Evolutionary conservation across 1,140 invertebrate species (phyloP).

Genomic region (Lepidurus arcticus): DNA sequence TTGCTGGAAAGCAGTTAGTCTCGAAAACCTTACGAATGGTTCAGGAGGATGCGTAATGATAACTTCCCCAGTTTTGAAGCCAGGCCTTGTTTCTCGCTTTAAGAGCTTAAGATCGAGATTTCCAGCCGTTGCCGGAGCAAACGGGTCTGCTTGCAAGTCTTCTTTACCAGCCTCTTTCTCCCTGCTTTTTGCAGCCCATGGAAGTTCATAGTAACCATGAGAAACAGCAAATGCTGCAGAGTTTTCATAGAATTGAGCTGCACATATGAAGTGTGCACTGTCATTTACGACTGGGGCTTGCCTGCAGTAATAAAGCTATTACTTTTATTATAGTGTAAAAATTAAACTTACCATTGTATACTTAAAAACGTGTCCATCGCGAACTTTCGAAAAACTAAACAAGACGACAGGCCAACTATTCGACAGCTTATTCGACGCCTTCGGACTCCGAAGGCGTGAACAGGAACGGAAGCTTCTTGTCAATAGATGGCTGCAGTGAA

Average conservation of each 20-base stretch:
- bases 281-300: neutral
- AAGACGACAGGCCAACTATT: no score
- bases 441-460: no score
- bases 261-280: neutral
- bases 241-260: neutral
- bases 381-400: neutral
- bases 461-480: no score
- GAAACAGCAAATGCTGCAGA: neutral
- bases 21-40: neutral
- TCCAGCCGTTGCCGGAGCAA: neutral
- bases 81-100: neutral
- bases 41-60: neutral
- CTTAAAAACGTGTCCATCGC: neutral
- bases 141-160: neutral
- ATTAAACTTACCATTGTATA: neutral
- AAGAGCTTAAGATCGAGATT: neutral
- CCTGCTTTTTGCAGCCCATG: neutral
- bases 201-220: neutral
- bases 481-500: no score
- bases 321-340: neutral
- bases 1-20: neutral
- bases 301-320: neutral
- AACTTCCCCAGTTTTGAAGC: slow-evolving; percentile 1
- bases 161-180: neutral
- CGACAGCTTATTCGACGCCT: no score